A percentile compares a stretch with the other conserved stretches of the same genome.
Evolutionary conservation across 2,113 vertebrate genomes (phyloP).

Genomic region (Pycnonotus jocosus): DNA sequence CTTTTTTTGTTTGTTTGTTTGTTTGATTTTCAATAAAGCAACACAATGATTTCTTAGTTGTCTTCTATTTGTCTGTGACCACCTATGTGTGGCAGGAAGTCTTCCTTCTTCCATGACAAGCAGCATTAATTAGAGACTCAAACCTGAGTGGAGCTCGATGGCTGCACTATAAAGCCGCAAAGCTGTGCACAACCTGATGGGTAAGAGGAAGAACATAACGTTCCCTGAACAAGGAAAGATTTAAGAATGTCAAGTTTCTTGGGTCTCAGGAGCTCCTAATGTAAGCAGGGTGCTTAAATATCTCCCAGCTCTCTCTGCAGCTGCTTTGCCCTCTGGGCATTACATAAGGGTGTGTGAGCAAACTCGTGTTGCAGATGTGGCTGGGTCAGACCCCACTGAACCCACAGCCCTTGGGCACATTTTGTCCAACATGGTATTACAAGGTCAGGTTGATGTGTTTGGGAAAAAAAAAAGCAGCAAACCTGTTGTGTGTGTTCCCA

Average conservation of each 20-base stretch:
- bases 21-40: background rate
- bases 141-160: rapidly evolving
- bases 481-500: background rate
- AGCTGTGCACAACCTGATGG: background rate
- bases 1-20: background rate
- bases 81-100: background rate
- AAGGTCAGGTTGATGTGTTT: background rate
- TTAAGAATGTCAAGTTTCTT: background rate
- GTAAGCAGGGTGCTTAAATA: background rate
- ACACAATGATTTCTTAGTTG: background rate
- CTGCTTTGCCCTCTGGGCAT: background rate
- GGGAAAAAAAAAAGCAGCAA: background rate
- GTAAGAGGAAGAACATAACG: background rate
- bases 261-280: background rate
- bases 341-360: rapidly evolving
- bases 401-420: background rate
- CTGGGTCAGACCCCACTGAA: rapidly evolving
- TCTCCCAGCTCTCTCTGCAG: background rate
- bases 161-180: background rate
- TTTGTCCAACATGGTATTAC: background rate
- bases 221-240: background rate
- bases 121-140: background rate
- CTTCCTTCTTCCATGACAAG: background rate
- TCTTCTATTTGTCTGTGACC: background rate
- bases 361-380: rapidly evolving